phyloP scores from a whole-genome alignment of 2,797 vertebrate genomes.

The Micrastur ruficollis region DNA sequence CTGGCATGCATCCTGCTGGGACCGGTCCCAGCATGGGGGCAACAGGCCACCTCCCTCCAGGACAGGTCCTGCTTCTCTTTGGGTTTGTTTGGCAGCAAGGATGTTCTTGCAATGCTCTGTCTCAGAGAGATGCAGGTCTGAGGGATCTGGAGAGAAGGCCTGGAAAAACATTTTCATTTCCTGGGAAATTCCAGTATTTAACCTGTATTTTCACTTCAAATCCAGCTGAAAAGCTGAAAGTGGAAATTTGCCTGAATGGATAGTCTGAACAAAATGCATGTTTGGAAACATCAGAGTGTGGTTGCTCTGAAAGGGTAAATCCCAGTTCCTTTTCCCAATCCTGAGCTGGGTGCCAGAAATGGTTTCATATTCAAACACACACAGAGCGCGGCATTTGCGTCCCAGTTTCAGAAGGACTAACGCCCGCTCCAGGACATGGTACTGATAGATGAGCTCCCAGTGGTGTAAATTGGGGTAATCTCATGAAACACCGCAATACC shows the following conservation, averaged over 20 bases:
- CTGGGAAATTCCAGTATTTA: background rate
- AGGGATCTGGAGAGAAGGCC: background rate
- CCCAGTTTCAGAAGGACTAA: background rate
- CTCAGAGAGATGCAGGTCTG: background rate
- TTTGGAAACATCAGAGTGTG: background rate
- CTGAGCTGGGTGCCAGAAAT: background rate
- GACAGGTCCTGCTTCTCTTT: background rate
- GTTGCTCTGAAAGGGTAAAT: background rate
- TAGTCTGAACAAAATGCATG: background rate
- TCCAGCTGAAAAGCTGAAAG: background rate
- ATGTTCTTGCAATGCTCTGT: background rate
- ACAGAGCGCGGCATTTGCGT: background rate
- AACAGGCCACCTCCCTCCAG: background rate
- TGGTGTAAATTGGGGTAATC: background rate
- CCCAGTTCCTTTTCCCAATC: background rate
- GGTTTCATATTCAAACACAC: background rate
- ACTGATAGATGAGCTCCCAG: background rate
- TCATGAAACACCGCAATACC: fast-evolving
- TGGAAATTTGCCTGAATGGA: background rate
- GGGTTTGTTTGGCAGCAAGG: background rate
- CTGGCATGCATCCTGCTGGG: background rate
- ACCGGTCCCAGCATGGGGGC: background rate
- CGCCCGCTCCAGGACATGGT: background rate
- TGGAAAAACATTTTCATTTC: background rate
- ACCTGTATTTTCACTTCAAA: background rate